phyloP scores from a whole-genome alignment of 2,797 vertebrate genomes.

The Vireo griseus region DNA sequence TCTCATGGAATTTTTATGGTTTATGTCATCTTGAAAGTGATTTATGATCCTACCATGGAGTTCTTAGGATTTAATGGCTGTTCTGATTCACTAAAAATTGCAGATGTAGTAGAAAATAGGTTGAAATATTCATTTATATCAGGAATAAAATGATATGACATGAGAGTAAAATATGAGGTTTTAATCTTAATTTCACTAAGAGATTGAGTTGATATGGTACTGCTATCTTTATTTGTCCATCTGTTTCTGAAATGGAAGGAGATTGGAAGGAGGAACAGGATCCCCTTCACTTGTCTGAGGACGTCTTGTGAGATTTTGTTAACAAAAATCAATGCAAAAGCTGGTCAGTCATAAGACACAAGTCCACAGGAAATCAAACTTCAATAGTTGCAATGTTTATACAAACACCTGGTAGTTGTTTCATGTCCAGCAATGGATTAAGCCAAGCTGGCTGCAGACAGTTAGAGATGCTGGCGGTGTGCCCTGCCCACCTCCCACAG shows the following conservation, averaged over 20 bases:
- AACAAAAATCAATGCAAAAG: background rate
- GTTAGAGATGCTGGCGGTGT: background rate
- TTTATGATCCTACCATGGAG: background rate
- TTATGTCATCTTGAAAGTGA: background rate
- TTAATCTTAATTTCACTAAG: background rate
- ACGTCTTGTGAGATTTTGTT: background rate
- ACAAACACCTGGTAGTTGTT: background rate
- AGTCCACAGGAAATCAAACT: background rate
- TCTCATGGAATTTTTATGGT: background rate
- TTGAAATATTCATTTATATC: background rate
- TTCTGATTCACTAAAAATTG: background rate
- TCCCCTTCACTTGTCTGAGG: background rate
- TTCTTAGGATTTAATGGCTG: background rate
- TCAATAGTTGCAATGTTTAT: background rate
- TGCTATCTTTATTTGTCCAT: background rate
- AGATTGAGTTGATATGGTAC: background rate
- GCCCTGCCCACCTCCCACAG: conserved; percentile 33
- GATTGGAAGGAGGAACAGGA: background rate
- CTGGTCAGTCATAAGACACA: background rate
- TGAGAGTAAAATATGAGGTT: background rate
- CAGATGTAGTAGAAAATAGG: background rate
- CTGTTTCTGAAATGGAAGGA: background rate
- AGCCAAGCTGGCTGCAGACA: background rate
- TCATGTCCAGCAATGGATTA: background rate
- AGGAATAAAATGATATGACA: background rate